Conservation (phyloP, 2,113 vertebrate species). For the Sula dactylatra region DNA sequence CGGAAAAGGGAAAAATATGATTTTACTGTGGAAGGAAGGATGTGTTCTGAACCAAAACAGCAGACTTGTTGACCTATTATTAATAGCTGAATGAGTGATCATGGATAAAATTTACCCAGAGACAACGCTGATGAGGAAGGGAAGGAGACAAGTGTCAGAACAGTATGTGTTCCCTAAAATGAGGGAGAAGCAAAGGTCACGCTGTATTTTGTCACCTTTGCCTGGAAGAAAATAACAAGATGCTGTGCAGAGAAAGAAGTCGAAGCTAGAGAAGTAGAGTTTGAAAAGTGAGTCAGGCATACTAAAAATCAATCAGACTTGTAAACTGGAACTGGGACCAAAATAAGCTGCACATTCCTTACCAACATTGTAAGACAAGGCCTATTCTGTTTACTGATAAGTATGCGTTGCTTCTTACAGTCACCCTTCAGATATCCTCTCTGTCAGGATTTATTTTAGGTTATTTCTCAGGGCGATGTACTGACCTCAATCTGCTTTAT, state of each 20-base stretch:
- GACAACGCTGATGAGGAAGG: background rate
- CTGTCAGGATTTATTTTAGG: slow-evolving; percentile 27
- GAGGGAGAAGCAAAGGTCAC: background rate
- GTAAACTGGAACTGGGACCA: background rate
- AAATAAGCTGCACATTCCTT: background rate
- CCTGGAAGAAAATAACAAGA: background rate
- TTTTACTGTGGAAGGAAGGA: background rate
- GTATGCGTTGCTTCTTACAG: background rate
- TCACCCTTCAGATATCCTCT: background rate
- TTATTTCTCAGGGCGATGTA: slow-evolving; percentile 38
- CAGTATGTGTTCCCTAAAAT: background rate
- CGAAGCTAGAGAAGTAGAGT: background rate
- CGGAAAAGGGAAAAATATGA: background rate
- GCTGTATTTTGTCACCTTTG: background rate
- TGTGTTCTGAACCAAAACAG: background rate
- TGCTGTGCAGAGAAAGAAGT: background rate
- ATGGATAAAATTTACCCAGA: background rate
- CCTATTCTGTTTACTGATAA: background rate
- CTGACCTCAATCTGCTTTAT: slow-evolving; percentile 40
- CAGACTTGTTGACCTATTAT: background rate
- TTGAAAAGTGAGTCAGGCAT: background rate
- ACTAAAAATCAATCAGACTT: background rate
- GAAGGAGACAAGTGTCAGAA: background rate
- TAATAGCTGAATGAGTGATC: background rate
- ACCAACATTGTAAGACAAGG: background rate